Evolutionary conservation across 2,797 vertebrate species (phyloP).

Genomic region (Enteromius radiatus): DNA sequence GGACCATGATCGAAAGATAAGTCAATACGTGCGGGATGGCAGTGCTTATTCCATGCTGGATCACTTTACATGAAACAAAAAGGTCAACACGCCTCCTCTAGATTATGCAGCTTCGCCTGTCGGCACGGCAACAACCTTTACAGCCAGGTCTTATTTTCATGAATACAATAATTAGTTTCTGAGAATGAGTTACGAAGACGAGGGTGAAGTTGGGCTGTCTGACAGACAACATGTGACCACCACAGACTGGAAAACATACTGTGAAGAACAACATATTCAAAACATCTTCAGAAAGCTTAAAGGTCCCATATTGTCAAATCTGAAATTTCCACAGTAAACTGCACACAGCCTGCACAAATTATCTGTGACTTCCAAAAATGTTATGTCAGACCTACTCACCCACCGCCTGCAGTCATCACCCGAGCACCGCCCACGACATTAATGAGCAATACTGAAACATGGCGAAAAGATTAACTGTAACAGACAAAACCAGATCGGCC

Average conservation of each 20-base stretch:
- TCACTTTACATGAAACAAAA: constrained; percentile 55
- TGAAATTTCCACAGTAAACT: too few species aligned
- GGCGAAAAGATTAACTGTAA: too few species aligned
- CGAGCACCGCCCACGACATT: too few species aligned
- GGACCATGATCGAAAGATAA: constrained; percentile 35
- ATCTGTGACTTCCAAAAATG: too few species aligned
- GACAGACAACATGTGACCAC: constrained; percentile 15
- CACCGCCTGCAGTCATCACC: too few species aligned
- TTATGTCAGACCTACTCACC: too few species aligned
- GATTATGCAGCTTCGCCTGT: constrained; percentile 37
- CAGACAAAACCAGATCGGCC: too few species aligned
- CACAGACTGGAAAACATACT: not conserved
- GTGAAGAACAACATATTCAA: not conserved
- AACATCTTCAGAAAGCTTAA: too few species aligned
- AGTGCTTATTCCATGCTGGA: constrained; percentile 17
- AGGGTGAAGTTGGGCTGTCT: not conserved
- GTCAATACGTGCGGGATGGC: not conserved
- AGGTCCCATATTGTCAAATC: too few species aligned
- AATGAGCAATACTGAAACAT: too few species aligned
- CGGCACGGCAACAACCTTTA: constrained; percentile 45
- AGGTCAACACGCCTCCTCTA: constrained; percentile 53
- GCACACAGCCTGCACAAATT: too few species aligned
- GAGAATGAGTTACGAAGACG: not conserved
- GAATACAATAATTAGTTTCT: constrained; percentile 39
- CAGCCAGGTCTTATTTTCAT: constrained; percentile 30